Evolutionary conservation across 2,797 vertebrate genomes (phyloP).

Genomic region (Antrozous pallidus): DNA sequence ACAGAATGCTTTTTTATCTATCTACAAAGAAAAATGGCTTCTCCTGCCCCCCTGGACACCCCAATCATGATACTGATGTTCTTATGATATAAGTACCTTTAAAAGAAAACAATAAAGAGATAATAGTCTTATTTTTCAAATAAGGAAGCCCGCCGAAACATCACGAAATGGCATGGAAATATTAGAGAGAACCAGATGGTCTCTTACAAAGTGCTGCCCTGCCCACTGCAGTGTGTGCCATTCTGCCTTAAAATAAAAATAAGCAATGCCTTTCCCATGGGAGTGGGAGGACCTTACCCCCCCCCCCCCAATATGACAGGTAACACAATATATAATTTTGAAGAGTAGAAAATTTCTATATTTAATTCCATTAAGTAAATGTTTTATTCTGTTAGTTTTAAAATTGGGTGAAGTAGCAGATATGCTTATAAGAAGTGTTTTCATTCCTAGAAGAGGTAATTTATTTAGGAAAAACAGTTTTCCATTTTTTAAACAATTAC

Average conservation of each 20-base stretch:
- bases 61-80: slow-evolving; percentile 52
- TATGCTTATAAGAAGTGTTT: slow-evolving; percentile 32
- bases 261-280: neutral
- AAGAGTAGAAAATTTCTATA: slow-evolving; percentile 5
- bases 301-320: neutral
- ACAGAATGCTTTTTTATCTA: slow-evolving; percentile 70
- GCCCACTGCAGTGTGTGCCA: neutral
- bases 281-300: neutral
- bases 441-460: slow-evolving; percentile 21
- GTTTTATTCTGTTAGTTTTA: slow-evolving; percentile 38
- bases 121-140: neutral
- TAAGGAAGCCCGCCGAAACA: slow-evolving; percentile 17
- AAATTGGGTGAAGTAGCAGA: slow-evolving; percentile 23
- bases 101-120: slow-evolving; percentile 30
- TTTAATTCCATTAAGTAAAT: slow-evolving; percentile 44
- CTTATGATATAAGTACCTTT: slow-evolving; percentile 37
- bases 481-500: slow-evolving; percentile 43
- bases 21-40: slow-evolving; percentile 71
- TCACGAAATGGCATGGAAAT: neutral
- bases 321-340: neutral
- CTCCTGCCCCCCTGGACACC: slow-evolving; percentile 34
- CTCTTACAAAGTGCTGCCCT: neutral
- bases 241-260: neutral
- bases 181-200: neutral
- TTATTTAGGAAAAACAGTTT: neutral